These are phyloP conservation scores for Pimephales promelas DNA, from an alignment of 2,113 vertebrate species.

Conservation along the genomic window DNA sequence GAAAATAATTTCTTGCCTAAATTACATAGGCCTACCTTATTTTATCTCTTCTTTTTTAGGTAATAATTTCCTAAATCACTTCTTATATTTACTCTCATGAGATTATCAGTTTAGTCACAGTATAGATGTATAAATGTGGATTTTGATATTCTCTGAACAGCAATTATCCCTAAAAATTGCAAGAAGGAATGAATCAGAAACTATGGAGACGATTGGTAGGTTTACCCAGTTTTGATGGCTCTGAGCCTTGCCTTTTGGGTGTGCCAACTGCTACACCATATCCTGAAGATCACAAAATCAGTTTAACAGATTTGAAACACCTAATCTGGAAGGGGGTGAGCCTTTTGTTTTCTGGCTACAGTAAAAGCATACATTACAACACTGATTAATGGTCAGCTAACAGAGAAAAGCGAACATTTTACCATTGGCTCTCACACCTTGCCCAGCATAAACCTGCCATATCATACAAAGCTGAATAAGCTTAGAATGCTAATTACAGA, in stretches of 20 bases:
- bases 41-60: not conserved
- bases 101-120: not conserved
- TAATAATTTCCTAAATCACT: not conserved
- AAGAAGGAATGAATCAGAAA: not conserved
- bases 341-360: not conserved
- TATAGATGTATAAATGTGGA: not conserved
- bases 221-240: conserved; percentile 54
- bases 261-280: conserved; percentile 46
- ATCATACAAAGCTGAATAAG: not conserved
- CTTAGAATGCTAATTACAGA: not conserved
- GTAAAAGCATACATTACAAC: not conserved
- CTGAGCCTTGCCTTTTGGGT: conserved; percentile 32
- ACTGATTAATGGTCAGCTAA: not conserved
- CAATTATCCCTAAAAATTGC: not conserved
- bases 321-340: not conserved
- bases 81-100: not conserved
- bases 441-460: not conserved
- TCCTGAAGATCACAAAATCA: conserved; percentile 48
- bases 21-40: not conserved
- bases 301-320: not conserved
- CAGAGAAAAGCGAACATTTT: not conserved
- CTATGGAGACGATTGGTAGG: not conserved
- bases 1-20: no score
- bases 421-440: not conserved
- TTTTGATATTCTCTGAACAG: not conserved